Base-by-base conservation (phyloP, 2,888 invertebrate species). In the Drosophila putrida region DNA sequence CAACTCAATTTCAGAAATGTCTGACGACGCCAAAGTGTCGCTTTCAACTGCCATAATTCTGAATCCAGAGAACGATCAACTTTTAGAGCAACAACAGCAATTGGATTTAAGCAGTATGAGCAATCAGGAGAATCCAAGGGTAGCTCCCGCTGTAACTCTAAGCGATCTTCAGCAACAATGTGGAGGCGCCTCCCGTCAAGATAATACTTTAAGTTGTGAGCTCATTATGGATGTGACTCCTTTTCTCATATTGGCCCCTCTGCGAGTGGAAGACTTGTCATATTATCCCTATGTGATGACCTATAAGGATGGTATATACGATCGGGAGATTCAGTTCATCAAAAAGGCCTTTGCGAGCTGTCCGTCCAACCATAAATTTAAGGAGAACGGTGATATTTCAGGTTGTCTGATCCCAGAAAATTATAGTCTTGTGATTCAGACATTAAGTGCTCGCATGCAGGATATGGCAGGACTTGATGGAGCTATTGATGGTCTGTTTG, bases 391-490 rank as follows among this genome's bases (percentile, higher is more conserved):
- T 0, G 70, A 47, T 6, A 31, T 77, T 20, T 13, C 4, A 1
- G 80, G 72, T 4, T 82, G 82, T 33, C 50, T 63, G 28, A 41
- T 82, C 2, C 43, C 47, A 8, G 60, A 61, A 25, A 50, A 6
- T 6, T 69, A 57, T 6, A 71, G 72, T 31, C 10, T 2, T 0
- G 28, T 44, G 8, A 51, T 57, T 1, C 11, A 13, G 28, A 13
- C 6, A 6, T 20, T 84, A 4, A 25, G n/a, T 0, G 9, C 15
- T 0, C 66, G 85, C 2, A 20, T 71, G 10, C 28, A 33, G 50
- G 80, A 82, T 20, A 82, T 85, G 82, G 53, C 77, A 0, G 76
- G 49, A 4, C 11, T 54, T 0, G 10, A 46, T 4, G 15, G 6
- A 6, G 9, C 38, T 0, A 59, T 28, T 39, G 15, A 63, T 0